Percentiles rank a stretch among this genome's conserved stretches.
phyloP scores from a whole-genome alignment of 1,140 invertebrate genomes.

The Charaxes varanes region DNA sequence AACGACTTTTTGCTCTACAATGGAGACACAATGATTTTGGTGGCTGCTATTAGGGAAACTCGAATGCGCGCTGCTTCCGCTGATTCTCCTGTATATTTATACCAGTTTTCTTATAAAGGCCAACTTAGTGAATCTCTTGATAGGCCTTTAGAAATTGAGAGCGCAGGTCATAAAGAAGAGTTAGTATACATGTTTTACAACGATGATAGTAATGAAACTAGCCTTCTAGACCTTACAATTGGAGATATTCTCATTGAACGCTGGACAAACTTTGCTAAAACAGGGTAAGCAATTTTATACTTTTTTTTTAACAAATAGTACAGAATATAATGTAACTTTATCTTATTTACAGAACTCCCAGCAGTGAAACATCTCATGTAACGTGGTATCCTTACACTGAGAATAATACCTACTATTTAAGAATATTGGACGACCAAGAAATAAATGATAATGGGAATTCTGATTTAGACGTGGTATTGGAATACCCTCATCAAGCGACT shows the following conservation, averaged over 20 bases:
- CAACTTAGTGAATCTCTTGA: conserved; percentile 30
- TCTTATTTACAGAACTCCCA: conserved; percentile 37
- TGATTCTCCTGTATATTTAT: conserved; percentile 36
- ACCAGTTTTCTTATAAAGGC: conserved; percentile 60
- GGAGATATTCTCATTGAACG: conserved; percentile 49
- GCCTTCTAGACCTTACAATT: conserved; percentile 32
- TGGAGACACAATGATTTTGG: conserved; percentile 56
- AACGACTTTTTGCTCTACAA: conserved; percentile 42
- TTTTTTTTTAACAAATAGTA: not conserved
- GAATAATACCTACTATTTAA: conserved; percentile 28
- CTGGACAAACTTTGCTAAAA: conserved; percentile 62
- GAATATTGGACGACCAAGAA: conserved; percentile 34
- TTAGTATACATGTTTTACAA: conserved; percentile 51
- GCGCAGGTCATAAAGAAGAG: conserved; percentile 50
- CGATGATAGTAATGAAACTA: conserved; percentile 17
- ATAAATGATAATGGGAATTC: conserved; percentile 19
- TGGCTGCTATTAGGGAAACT: conserved; percentile 50
- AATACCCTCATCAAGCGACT: conserved; percentile 33
- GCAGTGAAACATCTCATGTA: conserved; percentile 30
- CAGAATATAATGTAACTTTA: not conserved
- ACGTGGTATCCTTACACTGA: conserved; percentile 38
- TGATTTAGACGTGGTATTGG: conserved; percentile 36
- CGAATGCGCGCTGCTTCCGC: conserved; percentile 32
- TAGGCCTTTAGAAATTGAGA: conserved; percentile 30
- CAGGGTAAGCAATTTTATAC: conserved; percentile 32